These are phyloP conservation scores for Rhinogobius similis DNA, from an alignment of 2,113 vertebrate species.

Conservation along the genomic window DNA sequence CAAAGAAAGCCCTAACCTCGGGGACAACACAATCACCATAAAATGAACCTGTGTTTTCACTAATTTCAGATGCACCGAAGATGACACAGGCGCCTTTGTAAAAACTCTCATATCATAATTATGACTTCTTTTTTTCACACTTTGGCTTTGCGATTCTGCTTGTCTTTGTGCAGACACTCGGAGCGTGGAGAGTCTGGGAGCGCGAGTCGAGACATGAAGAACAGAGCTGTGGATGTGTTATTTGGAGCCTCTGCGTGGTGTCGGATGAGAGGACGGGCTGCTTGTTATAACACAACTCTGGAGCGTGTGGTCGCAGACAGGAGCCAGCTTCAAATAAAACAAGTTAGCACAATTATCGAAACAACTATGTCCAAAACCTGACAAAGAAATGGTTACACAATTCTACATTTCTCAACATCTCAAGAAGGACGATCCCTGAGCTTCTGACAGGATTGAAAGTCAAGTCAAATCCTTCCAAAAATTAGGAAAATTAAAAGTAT, in stretches of 20 bases:
- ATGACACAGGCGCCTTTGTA: neutral
- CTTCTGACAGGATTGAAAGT: no score
- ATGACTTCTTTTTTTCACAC: neutral
- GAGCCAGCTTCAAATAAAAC: constrained; percentile 10
- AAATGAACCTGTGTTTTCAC: neutral
- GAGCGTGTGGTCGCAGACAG: constrained; percentile 2
- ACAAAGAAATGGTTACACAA: neutral
- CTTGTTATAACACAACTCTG: constrained; percentile 11
- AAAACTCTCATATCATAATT: neutral
- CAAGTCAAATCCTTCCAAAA: no score
- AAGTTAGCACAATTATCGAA: constrained; percentile 3
- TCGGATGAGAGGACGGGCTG: constrained; percentile 28
- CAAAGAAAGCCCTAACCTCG: neutral
- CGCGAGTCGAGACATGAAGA: constrained; percentile 36
- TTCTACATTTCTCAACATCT: neutral
- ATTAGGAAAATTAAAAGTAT: no score
- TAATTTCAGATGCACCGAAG: neutral
- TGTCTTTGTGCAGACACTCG: constrained; percentile 7
- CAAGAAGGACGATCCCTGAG: no score
- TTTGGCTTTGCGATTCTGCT: neutral
- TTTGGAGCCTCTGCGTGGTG: constrained; percentile 16
- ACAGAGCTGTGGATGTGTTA: constrained; percentile 16
- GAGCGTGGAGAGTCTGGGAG: neutral
- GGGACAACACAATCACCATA: neutral
- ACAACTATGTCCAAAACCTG: constrained; percentile 14